Evolutionary conservation across 2,888 invertebrate species (phyloP).

Genomic region (Hypena proboscidalis): DNA sequence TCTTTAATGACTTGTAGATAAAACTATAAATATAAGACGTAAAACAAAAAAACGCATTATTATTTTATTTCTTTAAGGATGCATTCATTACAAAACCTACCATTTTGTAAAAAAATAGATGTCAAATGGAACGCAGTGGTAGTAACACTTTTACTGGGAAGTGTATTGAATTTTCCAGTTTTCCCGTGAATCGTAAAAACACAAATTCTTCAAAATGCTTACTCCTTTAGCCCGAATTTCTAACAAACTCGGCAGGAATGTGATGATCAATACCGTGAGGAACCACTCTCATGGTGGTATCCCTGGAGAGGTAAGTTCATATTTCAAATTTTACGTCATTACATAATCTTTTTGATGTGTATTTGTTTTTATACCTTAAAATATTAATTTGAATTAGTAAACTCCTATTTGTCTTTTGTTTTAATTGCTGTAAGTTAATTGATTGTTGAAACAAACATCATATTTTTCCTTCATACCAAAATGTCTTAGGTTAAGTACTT

Average conservation of each 20-base stretch:
- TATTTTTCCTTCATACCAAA: neutral
- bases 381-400: no score
- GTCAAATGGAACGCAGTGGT: constrained; percentile 60
- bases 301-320: constrained; percentile 78
- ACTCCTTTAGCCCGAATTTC: constrained; percentile 70
- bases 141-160: constrained; percentile 35
- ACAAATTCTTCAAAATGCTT: constrained; percentile 62
- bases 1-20: constrained; percentile 35
- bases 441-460: no score
- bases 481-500: constrained; percentile 23
- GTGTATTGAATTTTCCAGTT: constrained; percentile 50
- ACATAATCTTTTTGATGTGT: constrained; percentile 68
- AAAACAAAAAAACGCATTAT: constrained; percentile 39
- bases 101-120: constrained; percentile 21
- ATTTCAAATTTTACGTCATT: constrained; percentile 57
- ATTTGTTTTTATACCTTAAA: no score
- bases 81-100: constrained; percentile 58
- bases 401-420: constrained; percentile 46
- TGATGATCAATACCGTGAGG: constrained; percentile 72
- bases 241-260: constrained; percentile 74
- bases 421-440: constrained; percentile 20
- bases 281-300: constrained; percentile 75
- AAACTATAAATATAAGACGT: constrained; percentile 41
- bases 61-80: constrained; percentile 28
- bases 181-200: constrained; percentile 32